phyloP scores from a whole-genome alignment of 1,140 invertebrate genomes.

The Cotesia typhae region DNA sequence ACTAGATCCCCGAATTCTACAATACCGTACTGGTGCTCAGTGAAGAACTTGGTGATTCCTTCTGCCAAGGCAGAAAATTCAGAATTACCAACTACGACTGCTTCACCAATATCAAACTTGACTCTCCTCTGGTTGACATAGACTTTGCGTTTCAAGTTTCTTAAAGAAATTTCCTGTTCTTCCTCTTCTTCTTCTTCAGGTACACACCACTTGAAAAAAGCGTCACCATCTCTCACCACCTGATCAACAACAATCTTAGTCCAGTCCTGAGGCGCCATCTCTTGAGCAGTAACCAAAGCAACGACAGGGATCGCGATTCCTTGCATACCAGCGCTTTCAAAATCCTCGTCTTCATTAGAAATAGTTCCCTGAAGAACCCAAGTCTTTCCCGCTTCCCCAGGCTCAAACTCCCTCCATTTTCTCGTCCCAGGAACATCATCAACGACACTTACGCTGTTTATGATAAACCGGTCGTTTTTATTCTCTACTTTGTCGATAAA shows the following conservation, averaged over 20 bases:
- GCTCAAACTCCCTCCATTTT: constrained; percentile 53
- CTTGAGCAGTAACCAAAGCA: constrained; percentile 46
- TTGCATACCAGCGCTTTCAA: constrained; percentile 52
- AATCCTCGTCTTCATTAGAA: constrained; percentile 47
- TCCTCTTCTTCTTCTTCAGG: constrained; percentile 37
- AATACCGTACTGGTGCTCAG: constrained; percentile 49
- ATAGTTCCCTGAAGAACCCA: constrained; percentile 55
- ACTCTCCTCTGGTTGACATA: constrained; percentile 52
- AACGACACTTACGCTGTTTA: constrained; percentile 46
- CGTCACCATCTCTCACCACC: constrained; percentile 49
- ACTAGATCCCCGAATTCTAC: constrained; percentile 45
- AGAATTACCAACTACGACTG: constrained; percentile 41
- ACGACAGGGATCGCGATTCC: constrained; percentile 54
- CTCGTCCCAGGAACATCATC: constrained; percentile 52
- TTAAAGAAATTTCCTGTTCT: constrained; percentile 39
- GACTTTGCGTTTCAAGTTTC: constrained; percentile 48
- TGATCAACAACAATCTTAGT: constrained; percentile 45
- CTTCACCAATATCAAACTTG: constrained; percentile 50
- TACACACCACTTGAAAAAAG: constrained; percentile 55
- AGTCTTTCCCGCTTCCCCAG: constrained; percentile 47
- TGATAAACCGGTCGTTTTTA: constrained; percentile 55
- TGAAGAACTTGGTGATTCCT: constrained; percentile 50
- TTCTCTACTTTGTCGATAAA: constrained; percentile 48
- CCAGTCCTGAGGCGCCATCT: constrained; percentile 49
- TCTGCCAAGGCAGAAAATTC: constrained; percentile 40